Conservation (phyloP, 2,888 invertebrate species). For the Euspilapteryx auroguttella region DNA sequence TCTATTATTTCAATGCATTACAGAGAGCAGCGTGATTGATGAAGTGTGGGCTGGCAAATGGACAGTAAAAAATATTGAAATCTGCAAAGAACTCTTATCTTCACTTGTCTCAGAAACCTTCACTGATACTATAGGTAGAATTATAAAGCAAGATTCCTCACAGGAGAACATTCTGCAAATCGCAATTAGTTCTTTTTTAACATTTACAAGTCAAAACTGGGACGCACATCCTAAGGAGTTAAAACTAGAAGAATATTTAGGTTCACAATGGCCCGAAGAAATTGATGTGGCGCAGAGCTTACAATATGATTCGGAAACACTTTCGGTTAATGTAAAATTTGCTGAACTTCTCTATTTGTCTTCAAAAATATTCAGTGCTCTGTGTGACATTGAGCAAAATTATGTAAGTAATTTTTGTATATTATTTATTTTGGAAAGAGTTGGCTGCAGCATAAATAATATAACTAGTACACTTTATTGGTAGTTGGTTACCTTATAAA, state of each 20-base stretch:
- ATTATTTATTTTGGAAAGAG: no score
- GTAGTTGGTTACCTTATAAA: no score
- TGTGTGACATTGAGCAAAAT: conserved; percentile 25
- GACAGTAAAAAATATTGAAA: conserved; percentile 19
- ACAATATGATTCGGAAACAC: conserved; percentile 66
- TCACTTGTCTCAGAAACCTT: conserved; percentile 20
- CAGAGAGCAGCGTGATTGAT: conserved; percentile 21
- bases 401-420: conserved; percentile 28
- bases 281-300: conserved; percentile 38
- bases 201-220: conserved; percentile 83
- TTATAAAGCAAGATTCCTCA: conserved; percentile 13
- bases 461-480: no score
- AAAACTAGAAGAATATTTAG: conserved; percentile 33
- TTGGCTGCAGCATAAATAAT: no score
- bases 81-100: conserved; percentile 24
- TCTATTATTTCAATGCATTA: conserved; percentile 12
- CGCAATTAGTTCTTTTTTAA: conserved; percentile 67
- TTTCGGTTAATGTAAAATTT: conserved; percentile 64
- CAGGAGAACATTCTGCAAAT: conserved; percentile 46
- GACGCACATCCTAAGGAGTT: conserved; percentile 66
- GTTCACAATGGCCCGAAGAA: conserved; percentile 34
- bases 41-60: conserved; percentile 33
- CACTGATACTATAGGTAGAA: conserved; percentile 16
- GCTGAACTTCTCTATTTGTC: conserved; percentile 52
- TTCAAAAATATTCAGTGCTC: conserved; percentile 29